phyloP scores from a whole-genome alignment of 2,113 vertebrate genomes.

The Antennarius striatus region DNA sequence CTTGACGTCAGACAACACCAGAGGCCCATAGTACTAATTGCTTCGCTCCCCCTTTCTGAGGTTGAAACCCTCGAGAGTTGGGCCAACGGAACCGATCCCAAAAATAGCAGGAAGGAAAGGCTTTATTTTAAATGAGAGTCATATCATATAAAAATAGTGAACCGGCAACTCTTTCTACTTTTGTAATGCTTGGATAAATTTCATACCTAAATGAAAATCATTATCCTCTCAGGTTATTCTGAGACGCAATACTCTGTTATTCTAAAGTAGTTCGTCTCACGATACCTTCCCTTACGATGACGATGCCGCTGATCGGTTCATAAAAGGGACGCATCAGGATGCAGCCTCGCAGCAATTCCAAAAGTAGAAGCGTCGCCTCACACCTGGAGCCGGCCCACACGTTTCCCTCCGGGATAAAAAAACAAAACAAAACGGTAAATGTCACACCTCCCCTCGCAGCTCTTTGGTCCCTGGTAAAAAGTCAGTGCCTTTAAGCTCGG shows the following conservation, averaged over 20 bases:
- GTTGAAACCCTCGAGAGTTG: not conserved
- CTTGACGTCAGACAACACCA: slow-evolving; percentile 48
- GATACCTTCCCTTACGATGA: not conserved
- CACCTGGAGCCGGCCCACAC: slow-evolving; percentile 20
- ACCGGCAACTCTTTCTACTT: not conserved
- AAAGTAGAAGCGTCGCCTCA: slow-evolving; percentile 5
- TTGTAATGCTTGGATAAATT: not conserved
- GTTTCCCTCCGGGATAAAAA: slow-evolving; percentile 17
- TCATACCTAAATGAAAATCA: no score
- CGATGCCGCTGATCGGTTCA: not conserved
- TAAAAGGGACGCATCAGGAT: not conserved
- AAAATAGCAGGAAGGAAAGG: not conserved
- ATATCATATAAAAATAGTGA: not conserved
- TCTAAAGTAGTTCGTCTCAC: no score
- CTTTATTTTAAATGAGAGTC: slow-evolving; percentile 15
- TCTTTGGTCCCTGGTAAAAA: slow-evolving; percentile 61
- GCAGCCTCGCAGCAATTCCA: slow-evolving; percentile 1
- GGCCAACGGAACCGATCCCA: not conserved
- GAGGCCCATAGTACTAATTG: slow-evolving; percentile 61
- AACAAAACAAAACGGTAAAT: slow-evolving; percentile 57
- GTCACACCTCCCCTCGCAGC: slow-evolving; percentile 58
- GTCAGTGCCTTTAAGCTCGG: slow-evolving; percentile 68
- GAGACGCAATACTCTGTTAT: no score
- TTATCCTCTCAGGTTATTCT: no score
- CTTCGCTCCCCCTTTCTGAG: slow-evolving; percentile 32